Conservation (phyloP, 92 coral and sea anemone species). For the Epizoanthus ramosus region DNA sequence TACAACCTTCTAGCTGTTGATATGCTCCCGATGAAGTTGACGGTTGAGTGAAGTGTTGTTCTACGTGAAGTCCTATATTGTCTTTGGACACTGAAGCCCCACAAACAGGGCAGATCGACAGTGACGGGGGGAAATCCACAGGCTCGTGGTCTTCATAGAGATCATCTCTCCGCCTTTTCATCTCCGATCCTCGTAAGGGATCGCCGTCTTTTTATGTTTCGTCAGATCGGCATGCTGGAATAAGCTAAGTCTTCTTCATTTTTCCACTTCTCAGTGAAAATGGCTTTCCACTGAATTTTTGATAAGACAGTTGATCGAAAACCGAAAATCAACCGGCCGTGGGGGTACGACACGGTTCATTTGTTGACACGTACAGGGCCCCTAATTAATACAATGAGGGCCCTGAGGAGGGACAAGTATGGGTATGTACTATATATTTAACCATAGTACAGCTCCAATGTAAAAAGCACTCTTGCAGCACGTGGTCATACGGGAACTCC, state of each 20-base stretch:
- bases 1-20: slow-evolving; percentile 71
- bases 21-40: slow-evolving; percentile 60
- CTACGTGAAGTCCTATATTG: slow-evolving; percentile 82
- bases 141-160: slow-evolving; percentile 71
- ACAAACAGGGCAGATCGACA: slow-evolving; percentile 94
- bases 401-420: slow-evolving; percentile 3
- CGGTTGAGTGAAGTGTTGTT: slow-evolving; percentile 85
- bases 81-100: slow-evolving; percentile 84
- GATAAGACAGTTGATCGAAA: neutral
- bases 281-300: neutral
- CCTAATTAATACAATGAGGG: neutral
- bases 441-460: neutral
- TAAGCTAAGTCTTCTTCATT: slow-evolving; percentile 2
- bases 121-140: slow-evolving; percentile 69
- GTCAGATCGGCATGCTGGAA: slow-evolving; percentile 20
- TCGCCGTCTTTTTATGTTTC: neutral
- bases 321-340: neutral
- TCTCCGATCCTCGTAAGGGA: slow-evolving; percentile 41
- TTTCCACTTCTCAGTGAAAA: neutral
- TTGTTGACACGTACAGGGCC: slow-evolving; percentile 43
- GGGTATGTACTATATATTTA: neutral
- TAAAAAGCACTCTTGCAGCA: neutral
- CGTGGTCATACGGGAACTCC: slow-evolving; percentile 78
- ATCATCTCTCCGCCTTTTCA: slow-evolving; percentile 86
- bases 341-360: slow-evolving; percentile 41